Base-by-base conservation (phyloP, 1,140 invertebrate genomes). In the Neodiprion fabricii region DNA sequence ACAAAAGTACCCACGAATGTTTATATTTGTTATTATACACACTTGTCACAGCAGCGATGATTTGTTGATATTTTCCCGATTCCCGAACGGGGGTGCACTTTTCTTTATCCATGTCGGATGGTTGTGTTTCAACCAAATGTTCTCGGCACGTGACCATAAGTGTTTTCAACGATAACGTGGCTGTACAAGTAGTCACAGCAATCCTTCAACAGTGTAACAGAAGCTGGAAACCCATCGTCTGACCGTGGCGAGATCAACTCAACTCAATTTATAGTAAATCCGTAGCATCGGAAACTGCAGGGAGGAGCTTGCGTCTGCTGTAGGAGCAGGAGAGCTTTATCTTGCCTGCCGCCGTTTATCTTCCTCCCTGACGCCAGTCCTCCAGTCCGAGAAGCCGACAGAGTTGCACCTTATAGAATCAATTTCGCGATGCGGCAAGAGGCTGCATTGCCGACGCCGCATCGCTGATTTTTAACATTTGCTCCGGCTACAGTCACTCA, bases 21-120 rank as follows among this genome's bases (percentile, higher is more conserved):
- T 40, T 40, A 40, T 40, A 40, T 40, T 40, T 40, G 28, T 40
- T 40, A 40, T 40, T 14, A 66, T 70, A 85, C 82, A 79, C 67
- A 86, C 85, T 78, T 49, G 82, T 72, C 5, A 79, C 0, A 1
- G 83, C 53, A 10, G 81, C 78, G 0, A 84, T 8, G 72, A 83
- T 76, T 50, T 86, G 85, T 10, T 79, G 80, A 40, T 73, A 71
- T 73, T 81, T 85, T 66, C 85, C 85, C 11, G 84, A 78, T 40
- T 81, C 79, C 12, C 28, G 28, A 40, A 40, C 28, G 53, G 11
- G 11, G 11, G 11, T 61, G 11, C n/a, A 14, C 11, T 17, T 61
- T 61, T 61, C n/a, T 40, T 40, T 40, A 40, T 40, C 28, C 28
- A 40, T 40, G 28, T 40, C 28, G 28, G 28, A 40, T 12, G 53